Conservation (phyloP, 2,113 vertebrate species). For the Myrmecophaga tridactyla region DNA sequence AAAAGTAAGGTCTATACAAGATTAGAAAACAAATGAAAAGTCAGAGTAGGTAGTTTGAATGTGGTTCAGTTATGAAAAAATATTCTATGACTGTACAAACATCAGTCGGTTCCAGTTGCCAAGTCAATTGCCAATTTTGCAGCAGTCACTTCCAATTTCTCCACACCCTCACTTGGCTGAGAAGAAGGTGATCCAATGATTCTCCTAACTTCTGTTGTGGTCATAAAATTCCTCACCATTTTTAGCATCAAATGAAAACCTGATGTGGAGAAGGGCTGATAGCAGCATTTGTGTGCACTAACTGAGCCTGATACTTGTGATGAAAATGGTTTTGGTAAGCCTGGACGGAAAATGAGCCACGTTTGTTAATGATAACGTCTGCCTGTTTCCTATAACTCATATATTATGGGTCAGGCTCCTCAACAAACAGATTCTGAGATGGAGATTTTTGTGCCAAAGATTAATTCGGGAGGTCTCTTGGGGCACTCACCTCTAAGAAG, state of each 20-base stretch:
- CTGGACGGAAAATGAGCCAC: not conserved
- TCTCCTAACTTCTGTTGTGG: not conserved
- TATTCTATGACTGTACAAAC: not conserved
- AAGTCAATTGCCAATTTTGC: too few species aligned
- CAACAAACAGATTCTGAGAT: not conserved
- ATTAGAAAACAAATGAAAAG: not conserved
- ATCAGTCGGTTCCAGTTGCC: too few species aligned
- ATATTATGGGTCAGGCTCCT: not conserved
- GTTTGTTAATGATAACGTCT: not conserved
- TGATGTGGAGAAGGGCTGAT: not conserved
- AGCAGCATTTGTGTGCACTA: not conserved
- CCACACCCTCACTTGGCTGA: not conserved
- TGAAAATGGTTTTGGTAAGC: not conserved
- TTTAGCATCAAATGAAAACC: not conserved
- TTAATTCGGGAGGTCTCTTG: not conserved
- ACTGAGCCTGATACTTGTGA: not conserved
- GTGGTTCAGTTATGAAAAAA: not conserved
- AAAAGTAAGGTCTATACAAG: not conserved
- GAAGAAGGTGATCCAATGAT: not conserved
- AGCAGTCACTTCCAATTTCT: not conserved
- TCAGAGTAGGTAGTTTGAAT: not conserved
- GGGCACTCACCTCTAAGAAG: not conserved
- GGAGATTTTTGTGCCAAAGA: not conserved
- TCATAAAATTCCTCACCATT: not conserved
- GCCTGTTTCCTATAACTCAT: not conserved